phyloP scores from a whole-genome alignment of 2,113 vertebrate species.

The Clarias macrocephalus region DNA sequence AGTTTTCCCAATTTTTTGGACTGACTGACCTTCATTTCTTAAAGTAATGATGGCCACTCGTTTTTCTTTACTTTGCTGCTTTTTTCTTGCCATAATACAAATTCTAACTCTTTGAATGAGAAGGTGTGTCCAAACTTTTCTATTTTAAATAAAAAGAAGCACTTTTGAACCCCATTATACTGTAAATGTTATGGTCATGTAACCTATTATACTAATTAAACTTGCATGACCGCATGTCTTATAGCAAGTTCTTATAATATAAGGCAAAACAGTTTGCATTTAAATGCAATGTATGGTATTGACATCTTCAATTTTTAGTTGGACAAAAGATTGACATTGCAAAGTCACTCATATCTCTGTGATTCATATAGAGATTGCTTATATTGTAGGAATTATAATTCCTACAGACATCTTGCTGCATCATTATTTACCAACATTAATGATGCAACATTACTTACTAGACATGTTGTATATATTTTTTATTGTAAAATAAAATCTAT shows the following conservation, averaged over 20 bases:
- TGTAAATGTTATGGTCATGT: neutral
- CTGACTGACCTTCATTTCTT: no score
- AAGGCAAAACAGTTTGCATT: neutral
- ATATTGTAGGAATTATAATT: neutral
- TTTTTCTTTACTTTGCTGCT: no score
- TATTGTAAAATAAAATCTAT: neutral
- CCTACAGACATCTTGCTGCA: neutral
- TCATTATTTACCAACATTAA: neutral
- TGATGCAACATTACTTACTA: neutral
- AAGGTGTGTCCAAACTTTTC: no score
- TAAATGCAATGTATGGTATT: neutral
- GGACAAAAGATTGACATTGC: neutral
- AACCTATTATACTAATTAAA: neutral
- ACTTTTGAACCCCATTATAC: neutral
- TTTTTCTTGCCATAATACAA: no score
- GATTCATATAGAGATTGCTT: neutral
- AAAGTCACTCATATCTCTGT: neutral
- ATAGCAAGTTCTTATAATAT: neutral
- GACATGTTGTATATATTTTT: no score
- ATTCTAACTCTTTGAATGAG: no score
- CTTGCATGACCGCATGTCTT: neutral
- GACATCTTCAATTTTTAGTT: neutral
- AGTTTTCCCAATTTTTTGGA: no score
- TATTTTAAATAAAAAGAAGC: neutral
- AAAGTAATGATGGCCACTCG: no score